Conservation (phyloP, 2,888 invertebrate species). For the Leptinotarsa tumamoca region DNA sequence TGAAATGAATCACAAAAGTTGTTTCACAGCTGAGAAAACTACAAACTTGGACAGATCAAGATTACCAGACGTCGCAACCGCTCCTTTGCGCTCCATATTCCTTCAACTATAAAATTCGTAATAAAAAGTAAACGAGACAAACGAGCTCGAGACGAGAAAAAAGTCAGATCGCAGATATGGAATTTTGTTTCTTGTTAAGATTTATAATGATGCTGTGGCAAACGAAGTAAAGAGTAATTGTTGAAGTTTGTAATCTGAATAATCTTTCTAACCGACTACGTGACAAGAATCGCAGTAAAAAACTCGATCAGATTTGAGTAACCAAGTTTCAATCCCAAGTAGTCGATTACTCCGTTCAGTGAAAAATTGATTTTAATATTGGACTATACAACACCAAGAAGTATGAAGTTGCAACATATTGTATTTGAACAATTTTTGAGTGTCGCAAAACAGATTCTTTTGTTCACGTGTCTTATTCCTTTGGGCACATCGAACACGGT, state of each 20-base stretch:
- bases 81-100: constrained; percentile 17
- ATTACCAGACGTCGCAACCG: constrained; percentile 15
- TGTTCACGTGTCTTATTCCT: too few relatives aligned
- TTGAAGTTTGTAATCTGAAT: constrained; percentile 16
- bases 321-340: neutral
- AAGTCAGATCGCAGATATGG: constrained; percentile 21
- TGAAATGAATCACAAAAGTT: neutral
- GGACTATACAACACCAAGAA: too few relatives aligned
- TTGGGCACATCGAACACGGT: too few relatives aligned
- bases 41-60: constrained; percentile 25
- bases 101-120: constrained; percentile 21
- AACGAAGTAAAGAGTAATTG: constrained; percentile 21
- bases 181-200: constrained; percentile 22
- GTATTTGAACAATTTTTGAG: too few relatives aligned
- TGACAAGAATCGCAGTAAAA: constrained; percentile 3
- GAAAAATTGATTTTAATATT: neutral
- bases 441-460: too few relatives aligned
- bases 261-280: constrained; percentile 14
- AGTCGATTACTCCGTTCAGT: constrained; percentile 12
- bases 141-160: constrained; percentile 15
- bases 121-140: constrained; percentile 25
- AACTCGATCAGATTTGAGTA: neutral
- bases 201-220: constrained; percentile 22
- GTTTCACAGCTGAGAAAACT: constrained; percentile 11
- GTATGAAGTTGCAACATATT: too few relatives aligned